Evolutionary conservation across 2,888 invertebrate species (phyloP), one percentile per base, ranked within the genome.

Genomic region (Caenorhabditis sulstoni): DNA sequence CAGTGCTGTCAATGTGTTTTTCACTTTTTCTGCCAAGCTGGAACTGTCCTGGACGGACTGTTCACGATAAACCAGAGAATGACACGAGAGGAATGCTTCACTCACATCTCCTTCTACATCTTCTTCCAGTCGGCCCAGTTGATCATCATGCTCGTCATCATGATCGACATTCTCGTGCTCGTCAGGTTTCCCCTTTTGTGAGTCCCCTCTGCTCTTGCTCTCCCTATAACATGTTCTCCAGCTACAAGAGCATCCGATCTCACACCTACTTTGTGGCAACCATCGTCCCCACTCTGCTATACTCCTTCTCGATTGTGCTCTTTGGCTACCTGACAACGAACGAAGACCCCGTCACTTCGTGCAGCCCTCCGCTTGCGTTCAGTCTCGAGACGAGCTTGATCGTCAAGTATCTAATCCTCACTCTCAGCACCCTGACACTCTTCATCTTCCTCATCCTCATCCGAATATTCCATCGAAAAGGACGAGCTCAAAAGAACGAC

Each of bases 81-180:
- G 29, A 29, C 29, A 9, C 16, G 59, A 11, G 35, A 29, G 14
- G 45, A 59, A 4, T 59, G 59, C 29, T 29, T 45, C 16, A 45
- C 29, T 23, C 45, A 16, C 20, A 47, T 59, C 35, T 35, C 45
- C 4, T 59, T 59, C 29, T 45, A 59, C 29, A 29, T 64, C 2
- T 64, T 64, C 44, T 52, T 53, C 29, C 50, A 64, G 52, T 22
- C 49, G 11, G 64, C 64, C 16, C 64, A 64, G 29, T 52, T 41
- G 14, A 20, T 64, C 2, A 64, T 64, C 16, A 64, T 64, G 64
- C 11, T 64, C 8, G 41, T 50, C 4, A 39, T 64, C 11, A 52
- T 64, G 12, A 1, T 50, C 1, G 66, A 67, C 39, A 67, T 67
- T 7, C 16, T 67, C 8, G 22, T 62, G 16, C 20, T 62, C n/a